Evolutionary conservation across 2,797 vertebrate genomes (phyloP), one percentile per base, ranked within the genome.

Genomic region (Eulemur mongoz): DNA sequence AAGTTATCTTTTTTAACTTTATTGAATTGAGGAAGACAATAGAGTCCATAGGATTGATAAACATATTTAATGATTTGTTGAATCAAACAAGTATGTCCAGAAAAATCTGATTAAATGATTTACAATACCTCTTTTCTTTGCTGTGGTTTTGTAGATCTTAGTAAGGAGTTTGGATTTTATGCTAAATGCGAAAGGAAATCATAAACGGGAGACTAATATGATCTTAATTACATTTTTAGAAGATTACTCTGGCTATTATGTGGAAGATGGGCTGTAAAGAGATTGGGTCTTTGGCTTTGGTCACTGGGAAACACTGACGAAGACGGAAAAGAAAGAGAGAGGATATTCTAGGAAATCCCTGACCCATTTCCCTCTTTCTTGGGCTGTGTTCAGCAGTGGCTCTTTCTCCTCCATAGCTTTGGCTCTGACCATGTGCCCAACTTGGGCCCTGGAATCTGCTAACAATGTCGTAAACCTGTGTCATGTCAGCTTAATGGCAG

Each of bases 61-160:
- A 61, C 18, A 84, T 43, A n/a, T 80, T 93, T 67, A 83, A 17
- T 61, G 57, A 85, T 70, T 54, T 75, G 73, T 63, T 96, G 30
- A 86, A 79, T 89, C 15, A 27, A 59, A 22, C 1, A 79, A 88
- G 0, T 69, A 30, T 57, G 25, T 67, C 52, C 7, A 89, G 9
- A 93, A 87, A 78, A 35, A 82, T 59, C 1, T 22, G 8, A 96
- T 83, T 76, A 72, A 95, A 38, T 23, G 69, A 38, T 38, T 15
- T 54, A 27, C 0, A 8, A 67, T 25, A 61, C 22, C 15, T 83
- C 23, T 61, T 48, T 38, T 30, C 12, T 35, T 57, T 59, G 18
- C 9, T 65, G 43, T 4, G 6, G 25, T 52, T 67, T 81, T 82
- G 48, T 45, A 69, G 20, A 48, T 13, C 35, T 54, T 38, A 48